Conservation (phyloP, 2,888 invertebrate genomes). For the Apamea epomidion region DNA sequence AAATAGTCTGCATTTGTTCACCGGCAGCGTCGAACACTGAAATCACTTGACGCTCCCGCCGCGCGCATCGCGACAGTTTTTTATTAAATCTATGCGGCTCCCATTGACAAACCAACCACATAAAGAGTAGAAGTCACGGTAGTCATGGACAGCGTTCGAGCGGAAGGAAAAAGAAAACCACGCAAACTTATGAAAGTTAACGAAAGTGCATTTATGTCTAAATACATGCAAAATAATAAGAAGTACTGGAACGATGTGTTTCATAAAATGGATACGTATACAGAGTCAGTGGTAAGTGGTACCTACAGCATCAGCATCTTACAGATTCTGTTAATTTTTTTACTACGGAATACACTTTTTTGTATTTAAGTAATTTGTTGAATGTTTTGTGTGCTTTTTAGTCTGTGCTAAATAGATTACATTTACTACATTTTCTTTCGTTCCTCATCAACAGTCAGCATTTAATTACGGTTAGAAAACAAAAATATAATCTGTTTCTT, state of each 20-base stretch:
- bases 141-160: conserved; percentile 52
- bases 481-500: background rate
- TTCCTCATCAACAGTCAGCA: background rate
- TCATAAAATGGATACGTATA: conserved; percentile 70
- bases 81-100: conserved; percentile 70
- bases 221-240: conserved; percentile 79
- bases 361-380: too few relatives aligned
- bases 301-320: background rate
- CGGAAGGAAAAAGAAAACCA: conserved; percentile 70
- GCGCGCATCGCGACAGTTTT: conserved; percentile 51
- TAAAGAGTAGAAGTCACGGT: conserved; percentile 24
- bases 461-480: conserved; percentile 64
- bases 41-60: conserved; percentile 51
- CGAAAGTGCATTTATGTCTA: conserved; percentile 77
- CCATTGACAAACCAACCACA: conserved; percentile 41
- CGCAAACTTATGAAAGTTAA: conserved; percentile 78
- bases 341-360: background rate
- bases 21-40: conserved; percentile 47
- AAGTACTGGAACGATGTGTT: conserved; percentile 83
- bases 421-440: background rate
- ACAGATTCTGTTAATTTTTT: background rate
- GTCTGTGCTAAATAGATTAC: background rate
- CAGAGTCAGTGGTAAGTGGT: conserved; percentile 67
- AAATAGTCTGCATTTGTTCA: conserved; percentile 59
- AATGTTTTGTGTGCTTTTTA: background rate